Evolutionary conservation across 2,888 invertebrate genomes (phyloP).

Genomic region (Myopa testacea): DNA sequence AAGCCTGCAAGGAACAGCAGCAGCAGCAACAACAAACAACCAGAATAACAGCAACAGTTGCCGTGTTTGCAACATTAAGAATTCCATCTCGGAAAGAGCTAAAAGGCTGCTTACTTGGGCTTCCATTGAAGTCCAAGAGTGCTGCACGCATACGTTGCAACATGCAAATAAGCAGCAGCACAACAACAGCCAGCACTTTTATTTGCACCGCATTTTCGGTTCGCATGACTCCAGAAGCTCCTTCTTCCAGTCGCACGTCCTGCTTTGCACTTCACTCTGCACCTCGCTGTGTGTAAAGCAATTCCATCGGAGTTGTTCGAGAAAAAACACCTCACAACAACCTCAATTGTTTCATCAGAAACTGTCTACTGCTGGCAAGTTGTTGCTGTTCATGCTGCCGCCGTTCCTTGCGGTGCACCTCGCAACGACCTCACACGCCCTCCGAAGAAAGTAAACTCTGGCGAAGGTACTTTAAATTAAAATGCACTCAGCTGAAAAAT

Average conservation of each 20-base stretch:
- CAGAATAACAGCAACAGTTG: constrained; percentile 11
- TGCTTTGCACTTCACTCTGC: neutral
- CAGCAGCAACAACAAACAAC: constrained; percentile 1
- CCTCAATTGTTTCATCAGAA: constrained; percentile 31
- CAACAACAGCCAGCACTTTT: constrained; percentile 6
- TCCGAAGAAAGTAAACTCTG: constrained; percentile 38
- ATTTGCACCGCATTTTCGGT: constrained; percentile 23
- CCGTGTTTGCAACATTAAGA: constrained; percentile 30
- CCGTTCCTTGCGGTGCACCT: neutral
- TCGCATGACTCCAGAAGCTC: neutral
- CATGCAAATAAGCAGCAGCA: constrained; percentile 43
- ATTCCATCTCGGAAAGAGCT: constrained; percentile 37
- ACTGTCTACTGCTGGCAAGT: constrained; percentile 16
- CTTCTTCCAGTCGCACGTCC: neutral
- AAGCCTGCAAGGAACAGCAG: constrained; percentile 4
- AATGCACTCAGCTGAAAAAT: constrained; percentile 68
- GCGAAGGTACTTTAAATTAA: constrained; percentile 63
- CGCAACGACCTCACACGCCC: constrained; percentile 3
- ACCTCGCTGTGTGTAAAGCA: no score
- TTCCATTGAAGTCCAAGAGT: constrained; percentile 35
- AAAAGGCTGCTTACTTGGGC: constrained; percentile 34
- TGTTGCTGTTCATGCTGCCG: constrained; percentile 8
- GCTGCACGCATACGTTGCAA: constrained; percentile 18
- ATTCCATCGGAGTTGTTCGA: neutral
- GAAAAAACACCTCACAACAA: constrained; percentile 9